Evolutionary conservation across 2,888 invertebrate genomes (phyloP).

Genomic region (Cantharis nigra): DNA sequence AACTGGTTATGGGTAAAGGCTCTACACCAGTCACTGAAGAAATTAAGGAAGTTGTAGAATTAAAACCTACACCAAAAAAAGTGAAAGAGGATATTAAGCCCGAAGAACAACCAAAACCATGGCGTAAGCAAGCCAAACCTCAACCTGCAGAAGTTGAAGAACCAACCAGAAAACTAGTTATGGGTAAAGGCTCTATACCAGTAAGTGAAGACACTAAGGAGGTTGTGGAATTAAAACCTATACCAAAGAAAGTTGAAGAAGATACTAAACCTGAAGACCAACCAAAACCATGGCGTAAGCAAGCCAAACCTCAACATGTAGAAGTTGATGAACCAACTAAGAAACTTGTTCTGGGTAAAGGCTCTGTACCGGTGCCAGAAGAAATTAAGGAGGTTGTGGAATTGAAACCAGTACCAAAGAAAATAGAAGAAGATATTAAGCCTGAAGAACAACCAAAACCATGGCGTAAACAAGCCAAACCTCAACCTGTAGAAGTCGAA

Average conservation of each 20-base stretch:
- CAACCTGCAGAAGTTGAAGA: background rate
- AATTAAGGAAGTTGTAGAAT: constrained; percentile 45
- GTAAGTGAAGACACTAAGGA: constrained; percentile 45
- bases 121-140: background rate
- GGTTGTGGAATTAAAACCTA: constrained; percentile 46
- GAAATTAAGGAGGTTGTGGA: constrained; percentile 46
- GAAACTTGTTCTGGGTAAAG: constrained; percentile 50
- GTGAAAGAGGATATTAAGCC: constrained; percentile 44
- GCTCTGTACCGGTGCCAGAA: constrained; percentile 48
- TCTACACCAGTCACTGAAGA: constrained; percentile 39
- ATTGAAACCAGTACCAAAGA: constrained; percentile 48
- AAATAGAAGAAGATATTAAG: constrained; percentile 17
- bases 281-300: constrained; percentile 48
- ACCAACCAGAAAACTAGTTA: background rate
- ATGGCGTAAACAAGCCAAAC: constrained; percentile 53
- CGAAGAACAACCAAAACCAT: constrained; percentile 34
- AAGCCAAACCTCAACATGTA: constrained; percentile 49
- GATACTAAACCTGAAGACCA: constrained; percentile 39
- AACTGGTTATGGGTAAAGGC: background rate
- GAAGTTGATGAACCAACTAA: constrained; percentile 45
- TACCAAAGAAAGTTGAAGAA: constrained; percentile 32
- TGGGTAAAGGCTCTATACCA: background rate
- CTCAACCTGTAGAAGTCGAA: constrained; percentile 41
- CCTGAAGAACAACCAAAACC: constrained; percentile 43
- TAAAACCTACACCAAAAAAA: constrained; percentile 48